A percentile compares a stretch with the other conserved stretches of the same genome.
These are phyloP conservation scores for Panorpa germanica DNA, from an alignment of 2,888 invertebrate species.

Conservation along the genomic window DNA sequence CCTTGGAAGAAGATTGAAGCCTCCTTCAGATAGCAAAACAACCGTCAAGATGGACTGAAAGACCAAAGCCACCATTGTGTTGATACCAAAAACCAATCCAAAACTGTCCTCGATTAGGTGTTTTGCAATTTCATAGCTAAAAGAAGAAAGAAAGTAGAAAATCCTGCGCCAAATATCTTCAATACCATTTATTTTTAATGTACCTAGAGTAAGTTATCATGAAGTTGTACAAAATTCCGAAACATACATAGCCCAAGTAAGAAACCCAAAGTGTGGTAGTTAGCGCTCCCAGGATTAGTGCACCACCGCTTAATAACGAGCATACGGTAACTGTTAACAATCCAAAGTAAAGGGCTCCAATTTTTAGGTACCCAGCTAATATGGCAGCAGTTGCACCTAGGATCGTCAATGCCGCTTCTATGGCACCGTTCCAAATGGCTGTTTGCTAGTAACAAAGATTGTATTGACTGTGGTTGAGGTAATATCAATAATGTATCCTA, in stretches of 20 bases:
- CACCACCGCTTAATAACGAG: conserved; percentile 22
- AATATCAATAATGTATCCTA: no score
- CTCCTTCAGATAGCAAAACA: no score
- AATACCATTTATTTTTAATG: no score
- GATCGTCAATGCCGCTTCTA: conserved; percentile 48
- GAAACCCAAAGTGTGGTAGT: conserved; percentile 36
- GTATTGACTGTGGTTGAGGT: no score
- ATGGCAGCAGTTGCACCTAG: conserved; percentile 35
- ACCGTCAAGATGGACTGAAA: conserved; percentile 55
- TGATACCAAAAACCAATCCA: conserved; percentile 68
- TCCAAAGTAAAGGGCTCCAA: no score
- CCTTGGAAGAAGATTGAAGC: no score
- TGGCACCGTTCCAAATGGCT: conserved; percentile 65
- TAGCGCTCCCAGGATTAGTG: conserved; percentile 28
- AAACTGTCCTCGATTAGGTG: conserved; percentile 56
- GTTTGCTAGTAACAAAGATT: no score
- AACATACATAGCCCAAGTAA: conserved; percentile 47
- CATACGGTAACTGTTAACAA: no score
- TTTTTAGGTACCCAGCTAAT: conserved; percentile 20
- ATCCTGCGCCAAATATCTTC: no score
- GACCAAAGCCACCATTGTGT: conserved; percentile 53
- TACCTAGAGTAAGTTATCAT: conserved; percentile 52
- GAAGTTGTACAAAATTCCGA: conserved; percentile 53
- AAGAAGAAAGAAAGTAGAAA: no score
- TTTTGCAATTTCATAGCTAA: conserved; percentile 62